phyloP scores from a whole-genome alignment of 2,888 invertebrate genomes.

The Galerucella pusilla region DNA sequence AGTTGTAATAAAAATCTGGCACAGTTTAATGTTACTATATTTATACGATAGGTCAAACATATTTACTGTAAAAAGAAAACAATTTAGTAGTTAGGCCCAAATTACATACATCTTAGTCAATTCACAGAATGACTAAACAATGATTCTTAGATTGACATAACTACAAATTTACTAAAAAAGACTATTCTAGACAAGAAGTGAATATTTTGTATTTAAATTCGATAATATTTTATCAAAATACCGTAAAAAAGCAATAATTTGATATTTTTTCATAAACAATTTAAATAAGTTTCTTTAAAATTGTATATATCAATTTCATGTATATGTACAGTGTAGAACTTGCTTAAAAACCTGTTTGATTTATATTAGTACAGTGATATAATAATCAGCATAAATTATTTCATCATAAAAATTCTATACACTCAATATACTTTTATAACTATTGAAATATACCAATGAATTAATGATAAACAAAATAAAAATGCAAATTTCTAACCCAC shows the following conservation, averaged over 20 bases:
- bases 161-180: conserved; percentile 62
- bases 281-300: conserved; percentile 41
- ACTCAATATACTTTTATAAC: no score
- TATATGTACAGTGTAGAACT: neutral
- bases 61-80: conserved; percentile 10
- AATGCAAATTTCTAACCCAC: no score
- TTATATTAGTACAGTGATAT: no score
- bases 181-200: conserved; percentile 63
- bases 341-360: no score
- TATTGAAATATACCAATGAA: no score
- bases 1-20: neutral
- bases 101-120: conserved; percentile 55
- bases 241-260: conserved; percentile 57
- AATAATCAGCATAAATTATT: no score
- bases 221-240: conserved; percentile 61
- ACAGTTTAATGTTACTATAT: neutral
- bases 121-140: conserved; percentile 60
- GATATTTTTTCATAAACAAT: conserved; percentile 49
- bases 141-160: conserved; percentile 48
- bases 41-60: neutral
- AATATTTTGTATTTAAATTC: conserved; percentile 61
- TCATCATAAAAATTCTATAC: no score
- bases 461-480: no score
- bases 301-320: conserved; percentile 41
- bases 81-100: conserved; percentile 48